Conservation (phyloP, 2,888 invertebrate species). For the Megaustenia siamemsis region DNA sequence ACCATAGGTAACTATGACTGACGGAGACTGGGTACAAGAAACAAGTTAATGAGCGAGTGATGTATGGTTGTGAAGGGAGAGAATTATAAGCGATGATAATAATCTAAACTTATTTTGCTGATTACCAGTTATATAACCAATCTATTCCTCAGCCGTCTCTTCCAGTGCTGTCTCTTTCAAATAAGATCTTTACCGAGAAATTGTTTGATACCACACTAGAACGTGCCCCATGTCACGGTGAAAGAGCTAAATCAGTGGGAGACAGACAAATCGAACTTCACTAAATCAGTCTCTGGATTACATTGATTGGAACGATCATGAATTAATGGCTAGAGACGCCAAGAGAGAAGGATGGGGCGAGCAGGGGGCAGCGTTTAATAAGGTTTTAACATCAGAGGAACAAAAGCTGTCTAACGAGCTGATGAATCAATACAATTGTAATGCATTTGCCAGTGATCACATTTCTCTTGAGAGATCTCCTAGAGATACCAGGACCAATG, state of each 20-base stretch:
- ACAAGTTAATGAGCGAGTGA: too few relatives aligned
- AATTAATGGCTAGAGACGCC: conserved; percentile 37
- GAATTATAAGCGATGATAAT: too few relatives aligned
- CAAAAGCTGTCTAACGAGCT: not conserved
- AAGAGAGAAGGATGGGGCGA: conserved; percentile 31
- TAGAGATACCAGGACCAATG: conserved; percentile 25
- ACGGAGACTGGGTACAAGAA: too few relatives aligned
- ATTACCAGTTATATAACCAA: too few relatives aligned
- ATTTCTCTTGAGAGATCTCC: conserved; percentile 26
- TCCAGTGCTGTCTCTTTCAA: not conserved
- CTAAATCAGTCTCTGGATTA: not conserved
- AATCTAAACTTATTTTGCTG: too few relatives aligned
- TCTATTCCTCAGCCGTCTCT: not conserved
- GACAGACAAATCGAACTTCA: not conserved
- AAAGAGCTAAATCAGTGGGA: not conserved
- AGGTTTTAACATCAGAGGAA: not conserved
- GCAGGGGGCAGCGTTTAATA: conserved; percentile 26
- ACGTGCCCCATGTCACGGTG: not conserved
- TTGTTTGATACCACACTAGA: not conserved
- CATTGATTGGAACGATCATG: conserved; percentile 47
- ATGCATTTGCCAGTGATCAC: conserved; percentile 34
- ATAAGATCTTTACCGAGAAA: not conserved
- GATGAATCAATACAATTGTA: conserved; percentile 9
- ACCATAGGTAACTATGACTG: too few relatives aligned
- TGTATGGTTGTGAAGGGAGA: too few relatives aligned